Percentiles rank a stretch among this genome's conserved stretches.
These are phyloP conservation scores for Rhagoletis zephyria DNA, from an alignment of 1,140 invertebrate genomes.

Conservation along the genomic window DNA sequence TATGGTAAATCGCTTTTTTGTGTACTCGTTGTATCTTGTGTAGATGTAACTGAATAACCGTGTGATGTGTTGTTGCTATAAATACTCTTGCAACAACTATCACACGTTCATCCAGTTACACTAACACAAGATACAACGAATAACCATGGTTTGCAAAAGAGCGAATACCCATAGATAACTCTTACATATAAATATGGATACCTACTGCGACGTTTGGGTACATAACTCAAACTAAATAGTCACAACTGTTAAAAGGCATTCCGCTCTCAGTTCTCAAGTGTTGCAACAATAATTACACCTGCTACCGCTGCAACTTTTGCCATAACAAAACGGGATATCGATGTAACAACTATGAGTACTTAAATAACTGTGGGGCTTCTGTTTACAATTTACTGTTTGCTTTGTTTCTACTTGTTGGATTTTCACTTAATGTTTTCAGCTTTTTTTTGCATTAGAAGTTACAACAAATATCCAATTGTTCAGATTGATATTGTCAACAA, in stretches of 20 bases:
- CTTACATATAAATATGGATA: not conserved
- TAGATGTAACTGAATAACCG: no score
- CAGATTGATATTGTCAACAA: not conserved
- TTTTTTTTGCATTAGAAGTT: conserved; percentile 3
- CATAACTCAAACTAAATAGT: not conserved
- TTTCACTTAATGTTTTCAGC: not conserved
- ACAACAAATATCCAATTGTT: not conserved
- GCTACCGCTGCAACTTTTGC: conserved; percentile 20
- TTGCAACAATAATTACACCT: conserved; percentile 21
- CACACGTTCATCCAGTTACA: no score
- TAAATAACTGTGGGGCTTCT: not conserved
- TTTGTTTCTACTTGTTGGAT: conserved; percentile 10
- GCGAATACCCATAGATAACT: not conserved
- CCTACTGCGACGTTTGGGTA: no score
- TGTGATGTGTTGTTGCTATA: no score
- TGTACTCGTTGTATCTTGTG: no score
- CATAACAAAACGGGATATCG: not conserved
- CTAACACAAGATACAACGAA: no score
- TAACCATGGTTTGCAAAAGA: no score
- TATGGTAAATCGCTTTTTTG: no score
- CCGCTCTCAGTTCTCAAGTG: conserved; percentile 24
- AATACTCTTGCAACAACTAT: no score
- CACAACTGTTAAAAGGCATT: conserved; percentile 19
- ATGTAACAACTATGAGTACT: not conserved
- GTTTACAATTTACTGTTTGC: conserved; percentile 9